Evolutionary conservation across 2,888 invertebrate species (phyloP), one percentile per base, ranked within the genome.

Genomic region (Sarcophaga caerulescens): DNA sequence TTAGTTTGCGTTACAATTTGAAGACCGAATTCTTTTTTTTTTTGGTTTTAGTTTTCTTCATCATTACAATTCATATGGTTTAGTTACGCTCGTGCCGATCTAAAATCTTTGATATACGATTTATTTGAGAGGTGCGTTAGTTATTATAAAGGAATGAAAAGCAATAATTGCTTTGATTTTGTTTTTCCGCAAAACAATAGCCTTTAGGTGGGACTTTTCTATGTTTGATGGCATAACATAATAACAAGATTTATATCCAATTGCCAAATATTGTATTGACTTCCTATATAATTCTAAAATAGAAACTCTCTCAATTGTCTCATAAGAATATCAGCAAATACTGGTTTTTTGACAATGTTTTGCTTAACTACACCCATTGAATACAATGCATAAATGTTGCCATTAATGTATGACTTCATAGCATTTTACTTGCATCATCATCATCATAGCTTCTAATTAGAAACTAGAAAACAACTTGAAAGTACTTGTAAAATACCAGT

Each of bases 31-130:
- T 21, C 68, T 66, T 65, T 47, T 60, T 10, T 63, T 45, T 57
- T 47, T 17, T 14, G 2, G 17, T 60, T 4, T 65, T 63, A 68
- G 57, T 68, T 70, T 62, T 45, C 45, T 80, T 76, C 74, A 60
- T 62, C 52, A 35, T 71, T 4, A 52, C 35, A 52, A 8, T 83
- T 47, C 45, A 45, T 23, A 17, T 17, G 10, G 17, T 80, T 86
- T 86, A 70, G 85, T 78, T 86, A 81, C 77, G 83, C 83, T 86
- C 83, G 85, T 86, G 85, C 85, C 74, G 83, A 86, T 86, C 5
- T 35, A 12, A 69, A 74, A 76, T 45, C 4, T 68, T 1, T 21
- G 76, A 81, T 81, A 81, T 71, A 14, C 52, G 52, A 35, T 59
- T 74, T 52, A 8, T 74, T 69, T 66, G 11, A 78, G 12, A 84